Percentiles rank a stretch among this genome's conserved stretches.
Evolutionary conservation across 2,113 vertebrate species (phyloP).

Genomic region (Xiphorhynchus elegans): DNA sequence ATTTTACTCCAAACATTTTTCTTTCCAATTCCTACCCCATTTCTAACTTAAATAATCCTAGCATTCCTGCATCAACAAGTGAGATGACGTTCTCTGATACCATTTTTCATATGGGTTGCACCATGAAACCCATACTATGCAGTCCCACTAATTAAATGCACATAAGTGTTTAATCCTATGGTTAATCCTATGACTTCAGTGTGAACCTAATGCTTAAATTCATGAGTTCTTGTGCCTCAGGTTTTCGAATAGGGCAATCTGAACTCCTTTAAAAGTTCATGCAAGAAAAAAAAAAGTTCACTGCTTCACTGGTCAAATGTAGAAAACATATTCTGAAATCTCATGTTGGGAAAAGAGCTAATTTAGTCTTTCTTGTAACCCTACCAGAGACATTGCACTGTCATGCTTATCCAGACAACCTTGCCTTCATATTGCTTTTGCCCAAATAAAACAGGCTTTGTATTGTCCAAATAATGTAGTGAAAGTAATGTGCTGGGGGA

Average conservation of each 20-base stretch:
- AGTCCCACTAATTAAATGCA: neutral
- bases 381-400: neutral
- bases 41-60: neutral
- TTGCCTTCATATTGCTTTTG: neutral
- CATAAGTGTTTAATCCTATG: neutral
- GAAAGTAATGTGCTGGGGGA: neutral
- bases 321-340: neutral
- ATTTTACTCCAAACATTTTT: neutral
- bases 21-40: neutral
- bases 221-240: neutral
- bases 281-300: neutral
- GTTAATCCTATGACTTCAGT: neutral
- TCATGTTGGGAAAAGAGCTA: neutral
- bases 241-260: neutral
- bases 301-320: neutral
- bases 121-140: rapidly evolving
- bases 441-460: neutral
- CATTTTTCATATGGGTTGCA: neutral
- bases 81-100: neutral
- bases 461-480: neutral
- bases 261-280: neutral
- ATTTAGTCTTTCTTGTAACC: neutral
- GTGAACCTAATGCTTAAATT: neutral
- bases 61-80: neutral
- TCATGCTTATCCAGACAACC: neutral